Base-by-base conservation (phyloP, 2,113 vertebrate genomes). In the Poeciliopsis turrubarensis region DNA sequence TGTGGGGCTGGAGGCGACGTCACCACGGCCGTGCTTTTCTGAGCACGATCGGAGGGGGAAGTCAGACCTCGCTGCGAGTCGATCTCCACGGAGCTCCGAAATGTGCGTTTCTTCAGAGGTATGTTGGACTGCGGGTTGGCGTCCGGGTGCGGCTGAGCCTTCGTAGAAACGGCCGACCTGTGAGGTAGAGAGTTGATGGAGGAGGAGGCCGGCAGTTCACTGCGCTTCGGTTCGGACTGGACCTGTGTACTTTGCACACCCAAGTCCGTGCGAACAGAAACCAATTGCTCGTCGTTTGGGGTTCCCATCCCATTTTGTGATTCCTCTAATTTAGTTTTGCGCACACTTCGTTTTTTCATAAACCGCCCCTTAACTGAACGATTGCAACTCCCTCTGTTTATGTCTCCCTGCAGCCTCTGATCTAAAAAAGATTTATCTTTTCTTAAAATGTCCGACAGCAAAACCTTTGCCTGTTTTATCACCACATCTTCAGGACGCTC, bases 71-170 rank as follows among this genome's bases (percentile, higher is more conserved):
- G 88, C 22, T 94, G 91, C 0, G 84, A 68, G 65, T 92, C 85
- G 1, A 82, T 73, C 67, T 93, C 94, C 19, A 90, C 75, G 0
- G 93, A 92, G 69, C 92, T 93, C 54, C 91, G 92, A 89, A 95
- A 94, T 11, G 90, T 92, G 3, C 94, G 91, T 81, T 95, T 95
- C 75, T 95, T 95, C 75, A 95, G 82, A 68, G 94, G 94, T 84
- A 95, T 95, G 84, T 93, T 94, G 69, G 92, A 91, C 86, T 93
- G 92, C 0, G 69, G 60, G 66, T 74, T 91, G 63, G 81, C 72
- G 60, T 92, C 92, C 47, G 84, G 51, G 4, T 62, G 71, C n/a
- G 54, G 22, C n/a, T 65, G 80, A 73, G 67, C 65, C 70, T 89
- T 89, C 1, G 60, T 68, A 34, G 79, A 68, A 51, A 81, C 44